phyloP scores from a whole-genome alignment of 2,113 vertebrate species.

The Tonatia bakeri region DNA sequence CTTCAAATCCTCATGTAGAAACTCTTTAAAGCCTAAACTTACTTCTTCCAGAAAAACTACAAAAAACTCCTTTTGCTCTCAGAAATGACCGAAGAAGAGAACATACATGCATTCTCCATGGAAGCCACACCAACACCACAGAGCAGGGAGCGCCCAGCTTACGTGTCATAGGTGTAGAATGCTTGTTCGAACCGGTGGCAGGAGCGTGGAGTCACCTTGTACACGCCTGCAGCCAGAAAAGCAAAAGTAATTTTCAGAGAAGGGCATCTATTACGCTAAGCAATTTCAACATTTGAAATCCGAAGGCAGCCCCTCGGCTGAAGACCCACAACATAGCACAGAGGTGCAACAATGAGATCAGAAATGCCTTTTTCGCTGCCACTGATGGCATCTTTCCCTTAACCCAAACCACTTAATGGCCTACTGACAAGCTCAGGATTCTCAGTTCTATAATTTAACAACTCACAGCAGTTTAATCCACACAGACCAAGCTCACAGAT shows the following conservation, averaged over 20 bases:
- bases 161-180: constrained; percentile 98
- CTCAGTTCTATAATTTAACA: not conserved
- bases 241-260: constrained; percentile 16
- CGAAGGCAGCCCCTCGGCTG: not conserved
- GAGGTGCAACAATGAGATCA: rapidly evolving
- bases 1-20: not conserved
- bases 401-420: not conserved
- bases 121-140: not conserved
- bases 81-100: not conserved
- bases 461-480: not conserved
- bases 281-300: not conserved
- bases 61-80: not conserved
- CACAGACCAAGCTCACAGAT: not conserved
- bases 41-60: not conserved
- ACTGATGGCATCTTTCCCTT: rapidly evolving
- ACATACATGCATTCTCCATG: rapidly evolving
- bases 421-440: not conserved
- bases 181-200: constrained; percentile 98
- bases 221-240: constrained; percentile 86
- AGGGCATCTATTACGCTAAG: rapidly evolving
- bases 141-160: constrained; percentile 69
- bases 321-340: not conserved
- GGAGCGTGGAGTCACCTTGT: constrained; percentile 98
- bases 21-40: not conserved
- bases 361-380: not conserved